A percentile compares a stretch with the other conserved stretches of the same genome.
These are phyloP conservation scores for Platichthys stellatus DNA, from an alignment of 2,113 vertebrate genomes.

Conservation along the genomic window DNA sequence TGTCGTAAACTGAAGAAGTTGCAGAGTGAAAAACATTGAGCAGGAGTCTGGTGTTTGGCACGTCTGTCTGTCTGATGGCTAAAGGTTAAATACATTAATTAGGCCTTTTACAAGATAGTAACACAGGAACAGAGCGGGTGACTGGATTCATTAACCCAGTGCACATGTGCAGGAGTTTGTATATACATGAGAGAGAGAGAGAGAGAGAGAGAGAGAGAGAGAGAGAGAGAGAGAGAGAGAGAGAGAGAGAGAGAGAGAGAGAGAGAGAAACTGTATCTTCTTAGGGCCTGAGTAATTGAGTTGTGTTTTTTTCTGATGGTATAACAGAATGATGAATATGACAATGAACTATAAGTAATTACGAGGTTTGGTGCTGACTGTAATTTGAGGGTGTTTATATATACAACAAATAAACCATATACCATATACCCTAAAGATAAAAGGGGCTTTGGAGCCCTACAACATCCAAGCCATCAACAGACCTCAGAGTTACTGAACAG, in stretches of 20 bases:
- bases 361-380: too few relatives aligned
- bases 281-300: too few relatives aligned
- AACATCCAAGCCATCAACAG: too few relatives aligned
- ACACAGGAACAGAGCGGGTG: constrained; percentile 6
- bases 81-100: constrained; percentile 45
- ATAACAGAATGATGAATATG: too few relatives aligned
- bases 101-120: constrained; percentile 4
- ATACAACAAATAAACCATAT: too few relatives aligned
- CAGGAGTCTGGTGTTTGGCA: not conserved
- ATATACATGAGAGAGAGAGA: not conserved
- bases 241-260: not conserved
- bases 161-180: not conserved
- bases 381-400: too few relatives aligned
- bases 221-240: not conserved
- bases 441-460: too few relatives aligned
- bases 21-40: constrained; percentile 7
- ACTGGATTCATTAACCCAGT: constrained; percentile 46
- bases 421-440: too few relatives aligned
- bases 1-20: not conserved
- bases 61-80: constrained; percentile 2
- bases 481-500: too few relatives aligned
- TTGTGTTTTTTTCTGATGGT: not conserved
- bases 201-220: too few relatives aligned
- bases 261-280: too few relatives aligned
- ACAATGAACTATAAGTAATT: too few relatives aligned